Percentiles rank a stretch among this genome's conserved stretches.
phyloP scores from a whole-genome alignment of 2,113 vertebrate genomes.

The Equus quagga region DNA sequence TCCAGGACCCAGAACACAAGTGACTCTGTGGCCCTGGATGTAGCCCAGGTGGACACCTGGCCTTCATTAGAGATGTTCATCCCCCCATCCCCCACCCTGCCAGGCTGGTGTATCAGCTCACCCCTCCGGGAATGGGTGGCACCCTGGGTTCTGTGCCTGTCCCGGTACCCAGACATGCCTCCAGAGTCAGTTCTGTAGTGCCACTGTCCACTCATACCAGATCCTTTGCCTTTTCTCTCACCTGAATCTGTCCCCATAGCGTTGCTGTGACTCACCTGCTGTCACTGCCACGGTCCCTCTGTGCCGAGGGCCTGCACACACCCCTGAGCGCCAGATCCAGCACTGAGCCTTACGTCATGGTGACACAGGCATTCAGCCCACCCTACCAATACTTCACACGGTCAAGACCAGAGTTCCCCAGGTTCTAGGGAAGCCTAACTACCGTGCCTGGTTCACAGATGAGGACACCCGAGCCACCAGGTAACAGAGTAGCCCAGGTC shows the following conservation, averaged over 20 bases:
- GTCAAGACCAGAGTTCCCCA: too few species aligned
- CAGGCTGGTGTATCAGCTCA: not conserved
- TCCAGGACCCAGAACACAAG: conserved; percentile 43
- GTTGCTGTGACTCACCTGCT: too few species aligned
- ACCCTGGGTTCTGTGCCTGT: not conserved
- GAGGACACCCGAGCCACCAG: not conserved
- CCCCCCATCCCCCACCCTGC: fast-evolving
- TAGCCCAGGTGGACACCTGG: too few species aligned
- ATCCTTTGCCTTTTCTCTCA: not conserved
- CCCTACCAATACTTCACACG: too few species aligned
- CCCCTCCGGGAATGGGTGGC: not conserved
- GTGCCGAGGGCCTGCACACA: too few species aligned
- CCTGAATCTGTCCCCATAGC: too few species aligned
- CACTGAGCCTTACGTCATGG: too few species aligned
- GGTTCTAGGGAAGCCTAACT: too few species aligned
- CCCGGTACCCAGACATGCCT: not conserved
- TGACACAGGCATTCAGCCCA: too few species aligned
- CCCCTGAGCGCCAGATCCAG: too few species aligned
- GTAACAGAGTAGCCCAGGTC: not conserved
- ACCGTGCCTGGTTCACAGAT: not conserved
- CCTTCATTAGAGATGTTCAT: too few species aligned
- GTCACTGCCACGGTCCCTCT: too few species aligned
- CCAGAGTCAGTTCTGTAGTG: not conserved
- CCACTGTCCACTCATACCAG: not conserved
- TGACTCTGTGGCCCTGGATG: not conserved